Evolutionary conservation across 2,113 vertebrate genomes (phyloP).

Genomic region (Pterocles gutturalis): DNA sequence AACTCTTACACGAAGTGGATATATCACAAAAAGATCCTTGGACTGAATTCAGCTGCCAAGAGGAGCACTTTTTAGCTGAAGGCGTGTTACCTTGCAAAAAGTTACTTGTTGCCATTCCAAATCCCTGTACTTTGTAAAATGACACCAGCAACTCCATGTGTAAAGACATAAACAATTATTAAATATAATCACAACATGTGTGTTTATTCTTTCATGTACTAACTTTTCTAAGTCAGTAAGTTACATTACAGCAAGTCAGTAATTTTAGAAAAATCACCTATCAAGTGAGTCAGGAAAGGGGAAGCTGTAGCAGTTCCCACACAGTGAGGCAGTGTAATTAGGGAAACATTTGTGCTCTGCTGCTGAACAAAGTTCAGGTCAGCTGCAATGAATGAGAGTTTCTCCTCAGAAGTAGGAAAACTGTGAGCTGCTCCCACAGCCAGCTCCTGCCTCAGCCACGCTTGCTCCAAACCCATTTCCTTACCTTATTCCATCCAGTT

Average conservation of each 20-base stretch:
- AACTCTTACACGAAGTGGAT: neutral
- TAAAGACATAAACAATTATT: constrained; percentile 46
- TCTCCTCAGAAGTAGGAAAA: too few relatives aligned
- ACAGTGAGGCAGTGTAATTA: neutral
- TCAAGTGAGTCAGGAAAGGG: neutral
- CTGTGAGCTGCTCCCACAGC: neutral
- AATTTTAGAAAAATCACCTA: neutral
- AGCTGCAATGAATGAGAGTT: neutral
- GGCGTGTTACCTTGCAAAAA: neutral
- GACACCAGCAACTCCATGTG: constrained; percentile 29
- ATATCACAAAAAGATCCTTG: neutral
- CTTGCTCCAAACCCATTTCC: neutral
- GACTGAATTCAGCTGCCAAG: neutral
- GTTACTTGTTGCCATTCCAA: constrained; percentile 13
- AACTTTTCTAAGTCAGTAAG: neutral
- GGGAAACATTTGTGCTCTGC: neutral
- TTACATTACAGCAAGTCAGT: too few relatives aligned
- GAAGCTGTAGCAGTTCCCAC: neutral
- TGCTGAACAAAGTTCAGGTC: neutral
- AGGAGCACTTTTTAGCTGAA: neutral
- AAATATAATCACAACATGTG: neutral
- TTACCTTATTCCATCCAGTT: neutral
- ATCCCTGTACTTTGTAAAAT: neutral
- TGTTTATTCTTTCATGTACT: neutral
- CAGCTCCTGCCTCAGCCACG: neutral